phyloP scores from a whole-genome alignment of 2,113 vertebrate species.

The Neodontobutis hainanensis region DNA sequence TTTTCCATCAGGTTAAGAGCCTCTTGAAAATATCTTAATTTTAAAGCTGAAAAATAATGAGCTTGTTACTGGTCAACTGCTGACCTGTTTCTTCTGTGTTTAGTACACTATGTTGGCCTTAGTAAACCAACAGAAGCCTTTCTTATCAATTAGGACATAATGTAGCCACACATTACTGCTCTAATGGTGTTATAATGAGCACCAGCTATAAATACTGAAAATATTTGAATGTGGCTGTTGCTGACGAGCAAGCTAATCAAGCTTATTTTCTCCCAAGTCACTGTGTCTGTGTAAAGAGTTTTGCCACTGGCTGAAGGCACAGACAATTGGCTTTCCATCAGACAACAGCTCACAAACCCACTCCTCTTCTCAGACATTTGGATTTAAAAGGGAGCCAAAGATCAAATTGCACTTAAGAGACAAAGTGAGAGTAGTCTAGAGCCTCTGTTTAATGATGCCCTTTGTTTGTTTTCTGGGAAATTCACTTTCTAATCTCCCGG shows the following conservation, averaged over 20 bases:
- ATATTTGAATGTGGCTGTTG: background rate
- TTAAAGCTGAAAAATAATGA: slow-evolving; percentile 2
- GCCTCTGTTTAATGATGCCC: slow-evolving; percentile 59
- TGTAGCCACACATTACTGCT: slow-evolving; percentile 22
- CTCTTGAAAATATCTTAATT: background rate
- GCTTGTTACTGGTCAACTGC: slow-evolving; percentile 17
- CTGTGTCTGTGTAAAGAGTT: slow-evolving; percentile 25
- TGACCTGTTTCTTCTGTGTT: slow-evolving; percentile 30
- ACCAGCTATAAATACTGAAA: background rate
- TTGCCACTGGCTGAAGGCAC: slow-evolving; percentile 28
- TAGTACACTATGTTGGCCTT: slow-evolving; percentile 20
- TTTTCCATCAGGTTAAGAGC: background rate
- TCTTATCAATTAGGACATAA: slow-evolving; percentile 43
- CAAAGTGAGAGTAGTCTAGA: slow-evolving; percentile 54
- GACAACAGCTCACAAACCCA: slow-evolving; percentile 24
- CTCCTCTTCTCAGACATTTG: slow-evolving; percentile 40
- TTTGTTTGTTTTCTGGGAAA: slow-evolving; percentile 75
- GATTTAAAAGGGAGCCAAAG: slow-evolving; percentile 51
- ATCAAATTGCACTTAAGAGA: slow-evolving; percentile 68
- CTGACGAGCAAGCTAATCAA: slow-evolving; percentile 17
- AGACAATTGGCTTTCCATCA: slow-evolving; percentile 57
- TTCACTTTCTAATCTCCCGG: slow-evolving; percentile 70
- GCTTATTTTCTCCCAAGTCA: slow-evolving; percentile 25
- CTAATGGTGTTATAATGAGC: slow-evolving; percentile 40
- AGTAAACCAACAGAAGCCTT: slow-evolving; percentile 28